phyloP scores from a whole-genome alignment of 2,888 invertebrate species.

The Sinohyriopsis cumingii region DNA sequence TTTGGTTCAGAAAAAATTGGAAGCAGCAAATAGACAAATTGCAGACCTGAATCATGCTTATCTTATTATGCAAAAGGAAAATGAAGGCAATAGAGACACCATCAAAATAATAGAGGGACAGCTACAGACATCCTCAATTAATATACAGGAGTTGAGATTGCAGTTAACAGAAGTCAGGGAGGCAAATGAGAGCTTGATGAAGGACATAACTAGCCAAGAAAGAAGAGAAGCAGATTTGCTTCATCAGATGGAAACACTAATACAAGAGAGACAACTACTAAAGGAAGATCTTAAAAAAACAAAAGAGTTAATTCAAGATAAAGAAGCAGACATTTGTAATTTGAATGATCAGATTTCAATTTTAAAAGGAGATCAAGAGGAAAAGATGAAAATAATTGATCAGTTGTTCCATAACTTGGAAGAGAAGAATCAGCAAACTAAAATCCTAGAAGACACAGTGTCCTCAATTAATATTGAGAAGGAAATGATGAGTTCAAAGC shows the following conservation, averaged over 20 bases:
- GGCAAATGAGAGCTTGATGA: too few relatives aligned
- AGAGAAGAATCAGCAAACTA: not conserved
- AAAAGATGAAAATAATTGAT: not conserved
- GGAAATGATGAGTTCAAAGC: not conserved
- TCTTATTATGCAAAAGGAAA: too few relatives aligned
- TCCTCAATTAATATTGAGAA: not conserved
- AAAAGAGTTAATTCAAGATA: not conserved
- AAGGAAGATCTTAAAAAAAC: not conserved
- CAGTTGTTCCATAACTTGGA: not conserved
- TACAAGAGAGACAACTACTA: not conserved
- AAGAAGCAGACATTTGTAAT: slow-evolving; percentile 5
- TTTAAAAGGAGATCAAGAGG: not conserved
- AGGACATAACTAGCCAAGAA: too few relatives aligned
- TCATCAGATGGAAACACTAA: not conserved
- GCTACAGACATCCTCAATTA: too few relatives aligned
- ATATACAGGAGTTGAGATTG: too few relatives aligned
- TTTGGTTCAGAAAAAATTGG: too few relatives aligned
- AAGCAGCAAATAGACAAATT: too few relatives aligned
- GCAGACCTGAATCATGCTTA: too few relatives aligned
- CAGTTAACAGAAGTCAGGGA: too few relatives aligned
- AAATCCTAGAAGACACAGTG: not conserved
- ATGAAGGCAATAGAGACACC: too few relatives aligned
- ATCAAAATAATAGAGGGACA: too few relatives aligned
- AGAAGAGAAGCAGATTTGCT: too few relatives aligned
- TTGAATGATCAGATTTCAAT: not conserved